These are phyloP conservation scores for Ips typographus DNA, from an alignment of 1,140 invertebrate genomes.

Conservation along the genomic window DNA sequence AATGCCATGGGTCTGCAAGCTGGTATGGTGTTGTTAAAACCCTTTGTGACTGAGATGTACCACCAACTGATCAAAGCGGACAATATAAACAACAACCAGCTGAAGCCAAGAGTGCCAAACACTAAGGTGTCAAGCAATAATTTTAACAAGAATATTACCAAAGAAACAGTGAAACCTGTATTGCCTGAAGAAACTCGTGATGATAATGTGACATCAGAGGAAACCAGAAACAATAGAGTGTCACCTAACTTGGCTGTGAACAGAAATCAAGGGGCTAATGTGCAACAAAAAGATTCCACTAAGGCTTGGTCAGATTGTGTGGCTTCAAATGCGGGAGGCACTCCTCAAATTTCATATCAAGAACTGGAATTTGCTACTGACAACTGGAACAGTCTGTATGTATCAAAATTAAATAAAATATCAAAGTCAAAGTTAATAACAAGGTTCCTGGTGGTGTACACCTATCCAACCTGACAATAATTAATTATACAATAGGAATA, in stretches of 20 bases:
- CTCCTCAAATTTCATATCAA: slow-evolving; percentile 70
- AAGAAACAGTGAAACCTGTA: slow-evolving; percentile 38
- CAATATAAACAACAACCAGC: slow-evolving; percentile 48
- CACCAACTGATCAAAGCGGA: slow-evolving; percentile 59
- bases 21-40: slow-evolving; percentile 67
- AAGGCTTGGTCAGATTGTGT: slow-evolving; percentile 35
- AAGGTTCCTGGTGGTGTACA: no score
- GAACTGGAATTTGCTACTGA: slow-evolving; percentile 80
- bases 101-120: slow-evolving; percentile 26
- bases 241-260: neutral
- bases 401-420: slow-evolving; percentile 54
- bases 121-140: slow-evolving; percentile 38
- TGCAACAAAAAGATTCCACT: slow-evolving; percentile 10
- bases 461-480: no score
- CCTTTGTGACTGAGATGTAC: slow-evolving; percentile 62
- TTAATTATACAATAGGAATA: no score
- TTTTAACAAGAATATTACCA: slow-evolving; percentile 42
- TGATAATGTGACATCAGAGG: neutral
- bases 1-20: slow-evolving; percentile 69
- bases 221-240: neutral
- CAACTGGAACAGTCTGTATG: slow-evolving; percentile 69
- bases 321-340: slow-evolving; percentile 56
- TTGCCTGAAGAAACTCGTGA: slow-evolving; percentile 48
- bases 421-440: no score
- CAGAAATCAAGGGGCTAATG: neutral